Evolutionary conservation across 1,140 invertebrate genomes (phyloP), one percentile per base, ranked within the genome.

Genomic region (Antheraea mylitta): DNA sequence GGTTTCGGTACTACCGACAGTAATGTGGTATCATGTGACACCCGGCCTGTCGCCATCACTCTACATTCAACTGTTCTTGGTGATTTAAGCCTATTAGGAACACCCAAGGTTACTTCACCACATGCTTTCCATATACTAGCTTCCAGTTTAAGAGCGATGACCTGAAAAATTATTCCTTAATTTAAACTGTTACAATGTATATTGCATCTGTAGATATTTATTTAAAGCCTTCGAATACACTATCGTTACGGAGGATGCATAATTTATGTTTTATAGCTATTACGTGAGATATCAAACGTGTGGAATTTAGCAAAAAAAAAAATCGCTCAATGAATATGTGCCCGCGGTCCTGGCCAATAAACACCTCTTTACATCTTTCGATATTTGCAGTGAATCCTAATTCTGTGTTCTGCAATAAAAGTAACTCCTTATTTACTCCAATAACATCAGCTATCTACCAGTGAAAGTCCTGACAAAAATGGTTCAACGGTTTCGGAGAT

Each of bases 1-100:
- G 82, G 61, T 10, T 61, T 58, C 0, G 87, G 83, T 36, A 73
- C 73, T 16, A 91, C 64, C 0, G 82, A 77, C 3, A 91, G 63
- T 22, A 91, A 59, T 10, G 74, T 78, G 0, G 89, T 91, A 66
- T 91, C 87, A 45, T 91, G 89, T 0, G 86, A 79, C 58, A 90
- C 78, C 0, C 66, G 64, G 38, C 74, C 69, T 9, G 79, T 71
- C 38, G 76, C 72, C 62, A 81, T 77, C 64, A 91, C 83, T 3
- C 75, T 74, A 63, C 88, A 89, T 6, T 81, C 80, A 18, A 87
- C 71, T 16, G 72, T 80, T 0, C 86, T 77, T 8, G 89, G 84
- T 0, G 81, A 78, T 1, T 83, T 78, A 22, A 87, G 80, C 18
- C 71, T 79, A 13, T 69, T 76, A 0, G 85, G 72, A 0, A 67